Evolutionary conservation across 2,888 invertebrate species (phyloP).

Genomic region (Elysia crispata): DNA sequence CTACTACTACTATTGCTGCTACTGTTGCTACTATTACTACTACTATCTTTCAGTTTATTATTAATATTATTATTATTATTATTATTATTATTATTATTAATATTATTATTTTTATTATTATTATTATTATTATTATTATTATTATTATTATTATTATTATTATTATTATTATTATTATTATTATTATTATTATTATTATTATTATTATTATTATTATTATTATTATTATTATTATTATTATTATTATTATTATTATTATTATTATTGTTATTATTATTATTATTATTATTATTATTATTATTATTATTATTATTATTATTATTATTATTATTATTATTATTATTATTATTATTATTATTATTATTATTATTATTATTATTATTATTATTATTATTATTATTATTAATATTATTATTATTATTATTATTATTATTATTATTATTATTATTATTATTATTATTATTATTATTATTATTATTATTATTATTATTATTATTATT

Average conservation of each 20-base stretch:
- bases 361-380: not conserved
- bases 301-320: not conserved
- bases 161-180: too few species aligned
- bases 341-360: not conserved
- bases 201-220: too few species aligned
- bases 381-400: not conserved
- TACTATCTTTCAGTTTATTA: too few species aligned
- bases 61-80: too few species aligned
- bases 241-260: too few species aligned
- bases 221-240: too few species aligned
- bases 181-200: too few species aligned
- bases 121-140: too few species aligned
- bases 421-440: constrained; percentile 25
- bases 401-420: constrained; percentile 13
- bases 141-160: too few species aligned
- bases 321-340: not conserved
- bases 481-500: not conserved
- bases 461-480: not conserved
- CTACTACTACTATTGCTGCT: not conserved
- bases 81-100: too few species aligned
- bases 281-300: not conserved
- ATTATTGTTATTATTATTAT: too few species aligned
- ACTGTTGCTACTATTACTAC: not conserved
- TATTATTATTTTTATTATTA: too few species aligned
- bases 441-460: constrained; percentile 17